Evolutionary conservation across 2,797 vertebrate genomes (phyloP).

Genomic region (Hipposideros larvatus): DNA sequence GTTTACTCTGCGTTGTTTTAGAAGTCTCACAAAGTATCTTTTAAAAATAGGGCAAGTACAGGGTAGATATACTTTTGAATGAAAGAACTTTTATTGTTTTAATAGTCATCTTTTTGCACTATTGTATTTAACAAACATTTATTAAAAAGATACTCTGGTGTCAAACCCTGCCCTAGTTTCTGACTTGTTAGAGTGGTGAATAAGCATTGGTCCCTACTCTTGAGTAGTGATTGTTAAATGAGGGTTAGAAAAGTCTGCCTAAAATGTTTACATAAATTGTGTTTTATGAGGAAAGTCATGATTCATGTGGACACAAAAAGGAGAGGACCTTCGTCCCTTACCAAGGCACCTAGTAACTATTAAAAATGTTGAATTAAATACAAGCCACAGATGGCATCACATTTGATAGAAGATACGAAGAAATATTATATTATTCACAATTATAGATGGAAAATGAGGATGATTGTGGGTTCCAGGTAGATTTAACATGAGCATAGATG

Average conservation of each 20-base stretch:
- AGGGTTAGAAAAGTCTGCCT: not conserved
- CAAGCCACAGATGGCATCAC: not conserved
- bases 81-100: not conserved
- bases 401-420: not conserved
- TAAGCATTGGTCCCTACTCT: not conserved
- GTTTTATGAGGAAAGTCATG: not conserved
- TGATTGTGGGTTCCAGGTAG: not conserved
- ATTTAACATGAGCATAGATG: not conserved
- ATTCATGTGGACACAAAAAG: not conserved
- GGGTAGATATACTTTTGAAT: not conserved
- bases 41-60: not conserved
- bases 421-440: not conserved
- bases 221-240: not conserved
- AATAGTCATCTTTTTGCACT: not conserved
- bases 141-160: not conserved
- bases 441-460: not conserved
- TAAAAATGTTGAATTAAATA: not conserved
- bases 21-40: not conserved
- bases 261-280: not conserved
- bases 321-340: not conserved
- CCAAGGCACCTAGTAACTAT: not conserved
- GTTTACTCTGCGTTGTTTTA: not conserved
- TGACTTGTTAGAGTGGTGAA: not conserved
- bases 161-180: slow-evolving; percentile 6
- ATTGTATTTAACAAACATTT: not conserved